phyloP scores from a whole-genome alignment of 2,113 vertebrate genomes.

The Corydoras sp. region DNA sequence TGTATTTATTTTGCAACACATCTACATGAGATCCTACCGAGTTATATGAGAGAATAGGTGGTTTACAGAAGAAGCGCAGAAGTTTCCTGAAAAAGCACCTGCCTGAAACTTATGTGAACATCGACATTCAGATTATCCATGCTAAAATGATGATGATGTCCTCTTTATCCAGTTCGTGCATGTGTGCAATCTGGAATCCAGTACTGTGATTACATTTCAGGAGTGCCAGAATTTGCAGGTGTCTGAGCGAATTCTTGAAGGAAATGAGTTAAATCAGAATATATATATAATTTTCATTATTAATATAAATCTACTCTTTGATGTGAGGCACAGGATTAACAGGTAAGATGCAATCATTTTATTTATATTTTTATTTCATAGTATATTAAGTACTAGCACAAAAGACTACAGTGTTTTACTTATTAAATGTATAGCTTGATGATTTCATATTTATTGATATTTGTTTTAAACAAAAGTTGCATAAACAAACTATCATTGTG shows the following conservation, averaged over 20 bases:
- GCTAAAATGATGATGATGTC: conserved; percentile 22
- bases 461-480: too few species aligned
- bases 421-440: too few species aligned
- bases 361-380: conserved; percentile 10
- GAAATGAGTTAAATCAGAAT: conserved; percentile 12
- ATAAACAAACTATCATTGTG: neutral
- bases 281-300: conserved; percentile 16
- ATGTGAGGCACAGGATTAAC: conserved; percentile 31
- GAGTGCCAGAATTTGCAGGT: conserved; percentile 9
- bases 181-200: conserved; percentile 24
- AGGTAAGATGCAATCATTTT: conserved; percentile 54
- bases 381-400: neutral
- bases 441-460: too few species aligned
- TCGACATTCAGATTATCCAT: neutral
- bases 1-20: conserved; percentile 7
- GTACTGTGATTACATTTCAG: conserved; percentile 11
- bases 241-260: conserved; percentile 13
- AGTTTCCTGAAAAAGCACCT: conserved; percentile 32
- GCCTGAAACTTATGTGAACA: conserved; percentile 26
- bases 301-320: conserved; percentile 44
- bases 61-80: conserved; percentile 30
- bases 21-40: conserved; percentile 17
- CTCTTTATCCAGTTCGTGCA: conserved; percentile 16
- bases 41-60: conserved; percentile 28
- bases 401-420: neutral